Evolutionary conservation across 2,888 invertebrate species (phyloP), one percentile per base, ranked within the genome.

Genomic region (Azorinus chamasolen): DNA sequence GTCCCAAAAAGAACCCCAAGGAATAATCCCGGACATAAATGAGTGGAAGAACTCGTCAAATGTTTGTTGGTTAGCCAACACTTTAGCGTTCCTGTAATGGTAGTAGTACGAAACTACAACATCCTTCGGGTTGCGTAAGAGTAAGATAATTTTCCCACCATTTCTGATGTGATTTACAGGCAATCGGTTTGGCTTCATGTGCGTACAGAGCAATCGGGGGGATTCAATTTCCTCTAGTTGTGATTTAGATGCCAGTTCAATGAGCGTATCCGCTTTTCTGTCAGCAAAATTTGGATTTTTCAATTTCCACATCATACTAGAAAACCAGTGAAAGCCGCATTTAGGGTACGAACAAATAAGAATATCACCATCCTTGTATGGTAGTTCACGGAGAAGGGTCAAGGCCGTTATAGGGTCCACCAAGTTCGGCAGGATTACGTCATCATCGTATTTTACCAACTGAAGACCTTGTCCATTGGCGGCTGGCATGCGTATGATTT

Each of bases 271-370:
- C n/a, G n/a, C 10, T 32, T 32, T 32, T 25, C 25, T 53, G 3
- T 24, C 24, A 2, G 25, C 16, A 27, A 53, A 25, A 27, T 53
- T 12, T 24, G 22, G 25, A 12, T 53, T 25, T 25, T 27, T 53
- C 2, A 12, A 2, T 27, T 53, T 53, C n/a, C 53, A 27, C 16
- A 53, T n/a, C 4, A 25, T 24, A 8, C 24, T 53, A 25, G 22
- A 24, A 12, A n/a, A 12, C 53, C 53, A 53, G 25, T 53, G 6
- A 12, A 10, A 16, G 53, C 53, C 53, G 2, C n/a, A 25, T 27
- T 53, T 53, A 1, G 53, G 53, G 25, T 53, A 53, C 2, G 53
- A 24, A n/a, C 53, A 53, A 10, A 53, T 53, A 8, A 53, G 16
- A 27, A 53, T 25, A 25, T 53, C 53, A 25, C 53, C 53, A n/a